phyloP scores from a whole-genome alignment of 1,140 invertebrate genomes.

The Drosophila funebris region DNA sequence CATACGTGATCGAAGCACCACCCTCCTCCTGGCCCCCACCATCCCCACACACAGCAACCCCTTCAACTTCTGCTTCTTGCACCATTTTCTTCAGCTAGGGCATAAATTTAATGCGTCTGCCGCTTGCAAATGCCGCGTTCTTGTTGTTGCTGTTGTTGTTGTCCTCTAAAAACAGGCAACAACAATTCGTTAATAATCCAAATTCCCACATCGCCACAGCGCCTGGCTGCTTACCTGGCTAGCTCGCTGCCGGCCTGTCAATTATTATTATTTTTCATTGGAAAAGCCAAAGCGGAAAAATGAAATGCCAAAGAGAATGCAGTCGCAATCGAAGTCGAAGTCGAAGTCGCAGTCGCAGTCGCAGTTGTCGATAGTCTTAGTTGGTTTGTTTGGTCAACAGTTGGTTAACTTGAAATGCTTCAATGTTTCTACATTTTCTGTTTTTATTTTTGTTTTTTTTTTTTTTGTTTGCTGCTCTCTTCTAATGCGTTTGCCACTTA shows the following conservation, averaged over 20 bases:
- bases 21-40: not conserved
- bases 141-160: slow-evolving; percentile 29
- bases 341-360: slow-evolving; percentile 15
- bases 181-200: slow-evolving; percentile 82
- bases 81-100: slow-evolving; percentile 38
- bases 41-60: not conserved
- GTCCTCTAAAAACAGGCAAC: slow-evolving; percentile 48
- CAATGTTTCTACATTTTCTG: slow-evolving; percentile 22
- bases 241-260: slow-evolving; percentile 64
- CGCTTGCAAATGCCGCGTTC: slow-evolving; percentile 51
- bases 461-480: not conserved
- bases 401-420: slow-evolving; percentile 15
- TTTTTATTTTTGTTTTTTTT: slow-evolving; percentile 11
- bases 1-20: slow-evolving; percentile 78
- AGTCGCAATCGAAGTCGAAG: slow-evolving; percentile 15
- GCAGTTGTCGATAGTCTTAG: slow-evolving; percentile 32
- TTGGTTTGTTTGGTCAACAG: slow-evolving; percentile 22
- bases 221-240: no score
- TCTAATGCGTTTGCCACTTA: slow-evolving; percentile 75
- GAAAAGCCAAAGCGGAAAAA: slow-evolving; percentile 78
- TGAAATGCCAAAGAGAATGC: slow-evolving; percentile 76
- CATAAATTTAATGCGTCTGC: slow-evolving; percentile 76
- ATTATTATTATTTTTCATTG: slow-evolving; percentile 83
- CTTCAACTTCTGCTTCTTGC: not conserved
- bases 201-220: slow-evolving; percentile 74